Evolutionary conservation across 1,140 invertebrate genomes (phyloP), one percentile per base, ranked within the genome.

Genomic region (Rhyacophila brunnea): DNA sequence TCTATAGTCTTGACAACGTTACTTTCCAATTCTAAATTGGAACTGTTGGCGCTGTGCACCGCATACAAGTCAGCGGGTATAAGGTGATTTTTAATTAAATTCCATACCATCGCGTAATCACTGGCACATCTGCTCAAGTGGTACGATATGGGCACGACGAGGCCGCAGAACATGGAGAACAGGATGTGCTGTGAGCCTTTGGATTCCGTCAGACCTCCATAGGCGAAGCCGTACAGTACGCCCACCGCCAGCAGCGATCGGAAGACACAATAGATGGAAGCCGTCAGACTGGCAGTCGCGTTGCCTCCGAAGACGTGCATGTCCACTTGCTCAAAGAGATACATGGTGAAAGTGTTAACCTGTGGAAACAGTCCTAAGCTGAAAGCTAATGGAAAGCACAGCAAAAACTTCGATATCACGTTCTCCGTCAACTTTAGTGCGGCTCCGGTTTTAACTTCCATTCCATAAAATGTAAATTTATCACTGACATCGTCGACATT

Each of bases 271-370:
- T 95, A 95, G 9, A 94, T 77, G 0, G 93, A 90, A 20, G 91
- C 91, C 5, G 86, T 79, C 0, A 98, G 76, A 76, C 93, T 93
- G 15, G 92, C 93, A 5, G 92, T 92, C 0, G 95, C 96, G 72
- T 95, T 99, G 2, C 96, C 97, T 17, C 97, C 97, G 77, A 99
- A 99, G 0, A 97, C 69, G 76, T 99, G 95, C 79, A 99, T 98
- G 68, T 99, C 97, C 11, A 97, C 80, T 77, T 98, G 95, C 75
- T 99, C 96, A 60, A 96, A 82, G 9, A 96, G 72, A 74, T 97
- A 97, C 90, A 98, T 95, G 2, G 90, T 72, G 72, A 98, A 96
- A 1, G 96, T 99, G 69, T 97, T 98, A 28, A 99, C 90, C 81
- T 98, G 96, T 7, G 96, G 95, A 69, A 98, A 92, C 4, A 99